phyloP scores from a whole-genome alignment of 35 echinoderm and acorn worm genomes.

The Ophioderma brevispina region DNA sequence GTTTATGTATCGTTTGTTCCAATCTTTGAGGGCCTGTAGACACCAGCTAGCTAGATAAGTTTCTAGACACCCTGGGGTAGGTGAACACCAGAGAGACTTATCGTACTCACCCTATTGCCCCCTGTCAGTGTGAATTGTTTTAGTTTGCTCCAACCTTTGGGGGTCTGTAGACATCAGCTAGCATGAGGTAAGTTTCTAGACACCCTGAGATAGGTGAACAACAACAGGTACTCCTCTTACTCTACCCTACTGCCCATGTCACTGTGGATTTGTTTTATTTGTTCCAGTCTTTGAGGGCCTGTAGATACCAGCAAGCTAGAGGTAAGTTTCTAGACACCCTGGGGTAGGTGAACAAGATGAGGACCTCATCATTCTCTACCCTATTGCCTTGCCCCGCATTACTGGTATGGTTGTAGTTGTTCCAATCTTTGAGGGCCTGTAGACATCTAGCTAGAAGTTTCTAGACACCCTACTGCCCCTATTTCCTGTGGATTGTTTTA shows the following conservation, averaged over 20 bases:
- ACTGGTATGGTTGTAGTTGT: too few species aligned
- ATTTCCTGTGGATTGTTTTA: slow-evolving; percentile 34
- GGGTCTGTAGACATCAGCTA: slow-evolving; percentile 90
- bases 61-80: neutral
- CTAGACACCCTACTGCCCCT: too few species aligned
- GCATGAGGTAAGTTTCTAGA: slow-evolving; percentile 72
- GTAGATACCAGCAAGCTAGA: slow-evolving; percentile 87
- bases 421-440: too few species aligned
- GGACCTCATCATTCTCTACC: neutral
- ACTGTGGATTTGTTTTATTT: slow-evolving; percentile 90
- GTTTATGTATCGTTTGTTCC: slow-evolving; percentile 91
- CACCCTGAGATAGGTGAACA: neutral
- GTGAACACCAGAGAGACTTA: too few species aligned
- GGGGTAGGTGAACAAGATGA: neutral
- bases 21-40: slow-evolving; percentile 84
- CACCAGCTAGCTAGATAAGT: slow-evolving; percentile 93
- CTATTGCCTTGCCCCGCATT: too few species aligned
- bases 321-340: slow-evolving; percentile 44
- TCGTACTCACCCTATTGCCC: slow-evolving; percentile 42
- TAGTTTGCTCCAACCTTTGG: slow-evolving; percentile 85
- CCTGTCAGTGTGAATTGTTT: slow-evolving; percentile 89
- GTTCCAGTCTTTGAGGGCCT: slow-evolving; percentile 88
- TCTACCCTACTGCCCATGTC: slow-evolving; percentile 31
- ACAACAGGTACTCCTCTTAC: neutral
- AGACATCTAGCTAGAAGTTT: too few species aligned